A percentile compares a stretch with the other conserved stretches of the same genome.
Conservation (phyloP, 1,140 invertebrate genomes). For the Radopholus similis region DNA sequence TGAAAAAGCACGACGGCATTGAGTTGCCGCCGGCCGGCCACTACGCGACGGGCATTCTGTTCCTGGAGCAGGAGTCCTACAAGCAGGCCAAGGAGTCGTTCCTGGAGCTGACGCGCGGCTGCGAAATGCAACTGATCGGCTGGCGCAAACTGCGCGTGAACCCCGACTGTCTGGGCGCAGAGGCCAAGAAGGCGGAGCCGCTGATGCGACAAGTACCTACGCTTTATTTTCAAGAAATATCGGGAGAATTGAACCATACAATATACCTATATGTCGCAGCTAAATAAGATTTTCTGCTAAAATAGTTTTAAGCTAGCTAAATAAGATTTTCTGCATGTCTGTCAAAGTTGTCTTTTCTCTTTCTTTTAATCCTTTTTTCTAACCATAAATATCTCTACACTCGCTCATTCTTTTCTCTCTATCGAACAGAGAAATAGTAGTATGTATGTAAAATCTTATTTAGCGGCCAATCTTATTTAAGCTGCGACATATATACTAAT, state of each 20-base stretch:
- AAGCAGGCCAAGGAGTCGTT: constrained; percentile 77
- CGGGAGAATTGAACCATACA: no score
- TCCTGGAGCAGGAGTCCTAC: constrained; percentile 78
- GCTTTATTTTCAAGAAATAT: neutral
- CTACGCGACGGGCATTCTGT: constrained; percentile 94
- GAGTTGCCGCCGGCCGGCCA: constrained; percentile 77
- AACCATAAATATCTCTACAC: no score
- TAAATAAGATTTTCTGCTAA: neutral
- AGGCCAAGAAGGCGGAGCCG: constrained; percentile 87
- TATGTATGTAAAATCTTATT: no score
- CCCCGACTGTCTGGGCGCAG: constrained; percentile 76
- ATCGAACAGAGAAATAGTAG: no score
- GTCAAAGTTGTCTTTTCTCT: no score
- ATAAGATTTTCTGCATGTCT: no score
- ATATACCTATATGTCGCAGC: neutral
- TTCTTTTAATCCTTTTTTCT: no score
- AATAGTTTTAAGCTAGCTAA: no score
- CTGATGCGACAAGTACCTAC: constrained; percentile 75
- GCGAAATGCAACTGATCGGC: constrained; percentile 70
- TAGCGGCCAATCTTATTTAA: no score
- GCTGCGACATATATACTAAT: no score
- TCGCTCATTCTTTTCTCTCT: no score
- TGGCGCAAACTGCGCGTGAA: constrained; percentile 88
- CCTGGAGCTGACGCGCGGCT: constrained; percentile 73
- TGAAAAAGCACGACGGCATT: constrained; percentile 74